Percentiles rank a stretch among this genome's conserved stretches.
These are phyloP conservation scores for Edolisoma coerulescens DNA, from an alignment of 2,113 vertebrate species.

Conservation along the genomic window DNA sequence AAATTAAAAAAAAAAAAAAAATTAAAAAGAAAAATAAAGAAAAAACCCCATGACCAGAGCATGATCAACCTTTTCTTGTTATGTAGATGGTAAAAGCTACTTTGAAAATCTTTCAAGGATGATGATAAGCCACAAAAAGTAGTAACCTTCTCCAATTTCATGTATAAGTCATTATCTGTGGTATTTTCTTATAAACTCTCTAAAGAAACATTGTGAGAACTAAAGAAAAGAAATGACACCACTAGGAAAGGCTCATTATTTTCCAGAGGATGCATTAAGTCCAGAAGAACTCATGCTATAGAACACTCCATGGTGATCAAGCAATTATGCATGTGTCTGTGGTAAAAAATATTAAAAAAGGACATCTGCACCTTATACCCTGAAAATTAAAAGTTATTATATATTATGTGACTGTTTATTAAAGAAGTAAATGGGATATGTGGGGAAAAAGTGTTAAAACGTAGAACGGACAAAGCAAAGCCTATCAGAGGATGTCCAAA, in stretches of 20 bases:
- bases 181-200: neutral
- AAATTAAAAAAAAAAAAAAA: neutral
- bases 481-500: neutral
- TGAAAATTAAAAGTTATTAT: neutral
- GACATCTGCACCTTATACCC: neutral
- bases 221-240: neutral
- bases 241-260: neutral
- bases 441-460: neutral
- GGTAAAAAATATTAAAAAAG: neutral
- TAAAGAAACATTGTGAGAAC: neutral
- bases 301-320: neutral
- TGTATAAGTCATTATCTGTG: neutral
- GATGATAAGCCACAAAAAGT: neutral
- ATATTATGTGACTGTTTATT: neutral
- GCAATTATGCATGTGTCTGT: neutral
- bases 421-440: neutral
- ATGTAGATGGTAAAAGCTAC: neutral
- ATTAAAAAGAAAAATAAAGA: fast-evolving
- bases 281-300: neutral
- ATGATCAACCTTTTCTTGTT: neutral
- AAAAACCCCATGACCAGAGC: fast-evolving
- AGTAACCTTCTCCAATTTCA: neutral
- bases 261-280: neutral
- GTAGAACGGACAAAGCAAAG: neutral
- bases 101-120: neutral